Conservation (phyloP, 2,888 invertebrate species). For the Deilephila elpenor region DNA sequence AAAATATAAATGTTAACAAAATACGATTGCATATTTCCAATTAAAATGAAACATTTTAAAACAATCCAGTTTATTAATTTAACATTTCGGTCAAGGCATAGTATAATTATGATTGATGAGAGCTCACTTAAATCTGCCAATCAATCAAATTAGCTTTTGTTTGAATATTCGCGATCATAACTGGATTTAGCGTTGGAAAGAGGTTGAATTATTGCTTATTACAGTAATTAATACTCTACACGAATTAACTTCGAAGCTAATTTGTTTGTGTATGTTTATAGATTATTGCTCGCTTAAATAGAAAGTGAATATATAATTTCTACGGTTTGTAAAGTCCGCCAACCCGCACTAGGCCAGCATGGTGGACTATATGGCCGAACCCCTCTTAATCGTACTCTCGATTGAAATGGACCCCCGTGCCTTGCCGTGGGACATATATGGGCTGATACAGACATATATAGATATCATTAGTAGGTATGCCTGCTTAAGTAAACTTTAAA, state of each 20-base stretch:
- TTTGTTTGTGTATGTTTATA: not conserved
- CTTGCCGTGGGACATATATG: too few relatives aligned
- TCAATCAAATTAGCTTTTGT: conserved; percentile 19
- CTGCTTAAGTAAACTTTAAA: too few relatives aligned
- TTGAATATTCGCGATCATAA: not conserved
- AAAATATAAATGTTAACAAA: not conserved
- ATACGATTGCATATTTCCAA: not conserved
- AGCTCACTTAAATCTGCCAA: not conserved
- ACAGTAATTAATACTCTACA: not conserved
- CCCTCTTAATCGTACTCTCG: too few relatives aligned
- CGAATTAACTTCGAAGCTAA: not conserved
- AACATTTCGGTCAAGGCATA: not conserved
- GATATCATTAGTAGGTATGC: too few relatives aligned
- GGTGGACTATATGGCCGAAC: too few relatives aligned
- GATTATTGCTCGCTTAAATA: too few relatives aligned
- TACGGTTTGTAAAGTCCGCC: too few relatives aligned
- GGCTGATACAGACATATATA: too few relatives aligned
- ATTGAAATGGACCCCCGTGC: too few relatives aligned
- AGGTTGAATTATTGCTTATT: not conserved
- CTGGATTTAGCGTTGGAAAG: not conserved
- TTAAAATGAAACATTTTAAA: not conserved
- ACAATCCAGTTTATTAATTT: not conserved
- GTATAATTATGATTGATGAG: conserved; percentile 16
- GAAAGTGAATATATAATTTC: too few relatives aligned
- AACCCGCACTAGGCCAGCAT: too few relatives aligned